A percentile compares a stretch with the other conserved stretches of the same genome.
Conservation (phyloP, 2,113 vertebrate species). For the Chroicocephalus ridibundus region DNA sequence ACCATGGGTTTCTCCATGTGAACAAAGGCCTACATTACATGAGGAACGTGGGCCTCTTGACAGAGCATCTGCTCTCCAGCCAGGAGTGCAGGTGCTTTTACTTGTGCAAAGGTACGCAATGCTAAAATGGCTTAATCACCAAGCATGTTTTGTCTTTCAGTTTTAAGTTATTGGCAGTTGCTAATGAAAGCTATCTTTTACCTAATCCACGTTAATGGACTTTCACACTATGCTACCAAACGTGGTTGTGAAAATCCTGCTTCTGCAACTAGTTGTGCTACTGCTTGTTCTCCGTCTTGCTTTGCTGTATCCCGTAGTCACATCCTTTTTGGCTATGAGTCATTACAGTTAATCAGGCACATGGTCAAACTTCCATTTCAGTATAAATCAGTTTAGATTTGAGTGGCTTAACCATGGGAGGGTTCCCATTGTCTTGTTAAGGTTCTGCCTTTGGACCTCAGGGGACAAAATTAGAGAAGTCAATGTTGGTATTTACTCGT, state of each 20-base stretch:
- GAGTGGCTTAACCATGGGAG: not conserved
- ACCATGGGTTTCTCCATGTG: not conserved
- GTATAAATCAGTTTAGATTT: not conserved
- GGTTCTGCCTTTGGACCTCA: not conserved
- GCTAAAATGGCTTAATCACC: not conserved
- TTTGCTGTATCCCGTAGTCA: not conserved
- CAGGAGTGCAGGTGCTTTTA: not conserved
- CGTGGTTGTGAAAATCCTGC: not conserved
- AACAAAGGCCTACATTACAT: not conserved
- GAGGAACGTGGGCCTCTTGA: not conserved
- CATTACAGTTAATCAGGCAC: not conserved
- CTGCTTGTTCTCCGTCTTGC: not conserved
- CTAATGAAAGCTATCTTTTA: not conserved
- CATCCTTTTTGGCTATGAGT: not conserved
- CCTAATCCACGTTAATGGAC: not conserved
- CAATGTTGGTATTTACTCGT: not conserved
- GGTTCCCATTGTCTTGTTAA: not conserved
- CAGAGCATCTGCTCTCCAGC: not conserved
- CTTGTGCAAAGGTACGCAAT: not conserved
- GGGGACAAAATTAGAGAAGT: not conserved
- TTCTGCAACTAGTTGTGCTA: not conserved
- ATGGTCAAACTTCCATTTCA: not conserved
- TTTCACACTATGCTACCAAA: not conserved
- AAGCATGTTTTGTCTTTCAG: not conserved
- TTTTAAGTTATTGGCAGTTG: not conserved